Conservation (phyloP, 2,797 vertebrate species). For the Acestrorhynchus altus region DNA sequence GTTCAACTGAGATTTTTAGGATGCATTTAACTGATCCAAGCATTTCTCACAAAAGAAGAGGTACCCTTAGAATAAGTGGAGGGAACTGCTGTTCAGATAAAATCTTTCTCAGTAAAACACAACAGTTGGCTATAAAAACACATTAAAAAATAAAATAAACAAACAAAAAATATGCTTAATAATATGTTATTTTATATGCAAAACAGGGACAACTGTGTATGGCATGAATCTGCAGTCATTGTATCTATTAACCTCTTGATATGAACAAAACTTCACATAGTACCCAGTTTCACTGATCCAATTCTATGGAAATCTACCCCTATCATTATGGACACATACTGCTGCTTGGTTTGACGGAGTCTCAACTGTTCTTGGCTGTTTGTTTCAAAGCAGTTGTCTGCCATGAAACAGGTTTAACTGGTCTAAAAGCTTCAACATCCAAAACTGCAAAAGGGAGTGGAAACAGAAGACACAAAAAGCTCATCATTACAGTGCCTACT, state of each 20-base stretch:
- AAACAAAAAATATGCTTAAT: not conserved
- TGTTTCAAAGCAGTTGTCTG: constrained; percentile 63
- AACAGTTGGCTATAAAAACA: constrained; percentile 1
- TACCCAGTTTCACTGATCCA: constrained; percentile 6
- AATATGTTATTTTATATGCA: not conserved
- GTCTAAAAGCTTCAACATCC: constrained; percentile 66
- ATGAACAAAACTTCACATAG: not conserved
- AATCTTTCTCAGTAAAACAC: constrained; percentile 9
- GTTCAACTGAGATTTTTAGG: not conserved
- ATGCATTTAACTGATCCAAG: constrained; percentile 23
- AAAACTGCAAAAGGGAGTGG: constrained; percentile 36
- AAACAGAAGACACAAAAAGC: constrained; percentile 40
- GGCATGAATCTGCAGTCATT: not conserved
- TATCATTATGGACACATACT: constrained; percentile 22
- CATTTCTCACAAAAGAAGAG: too few relatives aligned
- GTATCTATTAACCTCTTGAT: not conserved
- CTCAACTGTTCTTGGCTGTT: constrained; percentile 60
- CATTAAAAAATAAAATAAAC: not conserved
- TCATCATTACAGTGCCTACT: not conserved
- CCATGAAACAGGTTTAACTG: constrained; percentile 72
- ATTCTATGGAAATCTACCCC: constrained; percentile 49
- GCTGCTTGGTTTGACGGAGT: constrained; percentile 41
- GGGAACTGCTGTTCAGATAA: not conserved
- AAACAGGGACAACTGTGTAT: not conserved
- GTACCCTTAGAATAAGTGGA: constrained; percentile 15